Percentiles rank a stretch among this genome's conserved stretches.
Conservation (phyloP, 1,140 invertebrate species). For the Ceratina japonica region DNA sequence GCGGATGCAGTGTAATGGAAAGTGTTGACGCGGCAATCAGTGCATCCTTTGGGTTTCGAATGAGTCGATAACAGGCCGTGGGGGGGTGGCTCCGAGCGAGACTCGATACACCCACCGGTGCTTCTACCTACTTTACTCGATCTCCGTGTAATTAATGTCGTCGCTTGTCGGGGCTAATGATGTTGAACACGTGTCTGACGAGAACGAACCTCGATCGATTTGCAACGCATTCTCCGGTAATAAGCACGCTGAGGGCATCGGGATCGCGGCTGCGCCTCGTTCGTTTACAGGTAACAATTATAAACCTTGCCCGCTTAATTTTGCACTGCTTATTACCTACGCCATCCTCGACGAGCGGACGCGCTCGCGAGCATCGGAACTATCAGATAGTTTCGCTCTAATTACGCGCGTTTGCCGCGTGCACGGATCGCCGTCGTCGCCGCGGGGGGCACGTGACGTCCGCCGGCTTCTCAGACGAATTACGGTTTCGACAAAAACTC, state of each 20-base stretch:
- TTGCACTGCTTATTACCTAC: conserved; percentile 11
- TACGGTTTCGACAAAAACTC: no score
- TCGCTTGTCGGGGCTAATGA: conserved; percentile 66
- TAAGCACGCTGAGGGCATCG: conserved; percentile 39
- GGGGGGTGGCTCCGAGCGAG: not conserved
- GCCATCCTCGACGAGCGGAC: not conserved
- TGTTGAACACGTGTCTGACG: conserved; percentile 67
- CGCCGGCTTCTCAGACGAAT: no score
- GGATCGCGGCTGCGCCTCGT: not conserved
- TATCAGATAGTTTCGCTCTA: not conserved
- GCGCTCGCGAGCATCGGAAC: not conserved
- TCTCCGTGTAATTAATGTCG: conserved; percentile 68
- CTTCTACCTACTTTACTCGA: conserved; percentile 59
- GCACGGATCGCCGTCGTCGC: no score
- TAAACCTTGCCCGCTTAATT: not conserved
- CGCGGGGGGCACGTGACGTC: no score
- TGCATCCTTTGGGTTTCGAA: conserved; percentile 2
- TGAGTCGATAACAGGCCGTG: conserved; percentile 36
- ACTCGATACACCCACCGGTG: conserved; percentile 1
- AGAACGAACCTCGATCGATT: conserved; percentile 58
- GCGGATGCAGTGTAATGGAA: not conserved
- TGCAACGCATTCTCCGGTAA: conserved; percentile 48
- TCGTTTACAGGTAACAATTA: conserved; percentile 40
- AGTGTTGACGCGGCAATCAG: conserved; percentile 12
- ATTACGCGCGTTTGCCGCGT: no score